phyloP scores from a whole-genome alignment of 2,113 vertebrate genomes.

The Illadopsis cleaveri region DNA sequence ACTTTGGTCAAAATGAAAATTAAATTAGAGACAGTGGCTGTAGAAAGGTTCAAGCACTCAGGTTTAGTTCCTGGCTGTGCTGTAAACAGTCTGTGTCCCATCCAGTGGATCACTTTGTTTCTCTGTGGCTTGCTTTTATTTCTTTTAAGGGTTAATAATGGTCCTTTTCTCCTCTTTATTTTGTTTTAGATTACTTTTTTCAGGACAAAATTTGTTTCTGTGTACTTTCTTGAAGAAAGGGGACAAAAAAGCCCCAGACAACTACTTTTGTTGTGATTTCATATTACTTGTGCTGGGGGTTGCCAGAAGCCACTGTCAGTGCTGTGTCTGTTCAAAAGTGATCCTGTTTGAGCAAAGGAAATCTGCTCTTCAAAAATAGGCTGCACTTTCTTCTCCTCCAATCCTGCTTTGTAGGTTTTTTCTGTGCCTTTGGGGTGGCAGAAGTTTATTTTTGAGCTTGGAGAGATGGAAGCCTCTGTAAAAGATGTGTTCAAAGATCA shows the following conservation, averaged over 20 bases:
- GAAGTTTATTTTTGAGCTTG: background rate
- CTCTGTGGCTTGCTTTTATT: background rate
- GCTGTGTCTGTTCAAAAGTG: background rate
- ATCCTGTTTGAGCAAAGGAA: background rate
- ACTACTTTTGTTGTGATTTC: background rate
- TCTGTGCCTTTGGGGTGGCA: background rate
- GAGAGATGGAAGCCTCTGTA: background rate
- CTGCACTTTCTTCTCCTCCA: background rate
- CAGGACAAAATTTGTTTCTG: background rate
- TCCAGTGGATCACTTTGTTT: background rate
- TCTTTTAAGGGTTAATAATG: background rate
- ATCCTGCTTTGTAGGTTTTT: rapidly evolving
- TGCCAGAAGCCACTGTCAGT: background rate
- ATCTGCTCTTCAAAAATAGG: background rate
- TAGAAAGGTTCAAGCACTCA: background rate
- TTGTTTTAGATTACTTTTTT: background rate
- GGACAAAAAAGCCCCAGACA: rapidly evolving
- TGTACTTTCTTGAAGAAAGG: background rate
- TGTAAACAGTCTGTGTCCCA: background rate
- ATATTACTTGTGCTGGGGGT: background rate
- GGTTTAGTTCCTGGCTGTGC: background rate
- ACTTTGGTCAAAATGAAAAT: background rate
- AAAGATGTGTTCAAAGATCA: background rate
- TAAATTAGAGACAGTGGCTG: background rate
- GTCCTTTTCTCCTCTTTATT: background rate